These are phyloP conservation scores for Spea multiplicata DNA, from an alignment of 2,113 vertebrate species.

Conservation along the genomic window DNA sequence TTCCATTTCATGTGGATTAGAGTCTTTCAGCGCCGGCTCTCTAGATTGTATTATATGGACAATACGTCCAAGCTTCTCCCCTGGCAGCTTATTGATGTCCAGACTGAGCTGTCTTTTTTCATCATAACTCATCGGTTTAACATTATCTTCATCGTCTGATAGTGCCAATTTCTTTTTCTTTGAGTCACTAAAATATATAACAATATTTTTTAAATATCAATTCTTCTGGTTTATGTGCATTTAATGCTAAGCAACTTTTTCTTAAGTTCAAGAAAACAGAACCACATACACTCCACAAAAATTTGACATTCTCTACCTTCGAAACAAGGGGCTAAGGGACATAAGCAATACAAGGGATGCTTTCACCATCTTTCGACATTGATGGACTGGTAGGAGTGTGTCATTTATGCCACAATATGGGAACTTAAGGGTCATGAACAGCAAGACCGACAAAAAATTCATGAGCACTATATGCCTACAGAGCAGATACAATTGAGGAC, in stretches of 20 bases:
- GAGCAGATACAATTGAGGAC: no score
- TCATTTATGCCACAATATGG: no score
- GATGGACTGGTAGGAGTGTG: no score
- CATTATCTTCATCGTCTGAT: constrained; percentile 61
- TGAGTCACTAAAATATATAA: constrained; percentile 62
- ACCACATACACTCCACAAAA: neutral
- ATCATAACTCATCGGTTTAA: constrained; percentile 76
- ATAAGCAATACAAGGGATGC: no score
- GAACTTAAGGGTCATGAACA: no score
- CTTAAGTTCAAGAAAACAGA: neutral
- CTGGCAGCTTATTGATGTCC: constrained; percentile 84
- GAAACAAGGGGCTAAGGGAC: no score
- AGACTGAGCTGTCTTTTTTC: constrained; percentile 82
- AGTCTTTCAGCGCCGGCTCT: constrained; percentile 69
- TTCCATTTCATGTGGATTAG: constrained; percentile 76
- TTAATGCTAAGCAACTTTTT: neutral
- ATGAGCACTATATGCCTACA: no score
- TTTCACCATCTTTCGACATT: no score
- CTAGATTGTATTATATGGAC: constrained; percentile 79
- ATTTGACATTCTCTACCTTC: no score
- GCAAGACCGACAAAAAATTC: no score
- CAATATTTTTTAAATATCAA: neutral
- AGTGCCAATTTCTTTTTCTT: constrained; percentile 57
- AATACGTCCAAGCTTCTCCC: constrained; percentile 78
- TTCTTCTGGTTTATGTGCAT: neutral